Evolutionary conservation across 2,888 invertebrate species (phyloP).

Genomic region (Argyresthia albistria): DNA sequence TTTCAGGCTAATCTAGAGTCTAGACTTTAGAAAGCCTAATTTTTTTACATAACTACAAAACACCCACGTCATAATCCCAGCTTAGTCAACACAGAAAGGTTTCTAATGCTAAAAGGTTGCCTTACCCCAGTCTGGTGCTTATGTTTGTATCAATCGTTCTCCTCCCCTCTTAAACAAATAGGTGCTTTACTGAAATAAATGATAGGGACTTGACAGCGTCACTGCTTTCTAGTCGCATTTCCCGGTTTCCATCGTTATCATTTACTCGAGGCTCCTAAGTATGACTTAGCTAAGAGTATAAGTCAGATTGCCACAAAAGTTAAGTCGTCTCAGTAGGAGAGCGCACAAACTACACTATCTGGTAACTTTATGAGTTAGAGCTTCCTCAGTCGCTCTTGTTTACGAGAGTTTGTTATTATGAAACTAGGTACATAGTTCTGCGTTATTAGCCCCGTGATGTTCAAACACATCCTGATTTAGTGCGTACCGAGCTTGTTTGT

Average conservation of each 20-base stretch:
- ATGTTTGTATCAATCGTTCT: not conserved
- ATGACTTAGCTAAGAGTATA: not conserved
- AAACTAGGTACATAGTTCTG: slow-evolving; percentile 16
- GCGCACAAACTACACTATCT: not conserved
- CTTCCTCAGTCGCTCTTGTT: slow-evolving; percentile 26
- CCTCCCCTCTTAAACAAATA: not conserved
- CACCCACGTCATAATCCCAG: too few relatives aligned
- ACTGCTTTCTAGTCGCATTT: not conserved
- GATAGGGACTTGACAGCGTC: not conserved
- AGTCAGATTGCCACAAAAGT: not conserved
- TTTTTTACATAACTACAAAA: too few relatives aligned
- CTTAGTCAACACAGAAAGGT: too few relatives aligned
- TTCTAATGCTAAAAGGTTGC: too few relatives aligned
- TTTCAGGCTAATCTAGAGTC: too few relatives aligned
- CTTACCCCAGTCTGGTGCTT: too few relatives aligned
- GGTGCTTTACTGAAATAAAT: slow-evolving; percentile 1
- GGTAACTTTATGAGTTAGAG: not conserved
- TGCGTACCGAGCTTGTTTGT: slow-evolving; percentile 17
- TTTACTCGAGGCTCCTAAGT: not conserved
- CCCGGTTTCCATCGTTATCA: not conserved
- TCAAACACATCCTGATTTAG: slow-evolving; percentile 26
- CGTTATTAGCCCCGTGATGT: slow-evolving; percentile 33
- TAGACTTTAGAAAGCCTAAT: too few relatives aligned
- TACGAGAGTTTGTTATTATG: slow-evolving; percentile 28
- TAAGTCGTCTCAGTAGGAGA: not conserved